Evolutionary conservation across 1,140 invertebrate genomes (phyloP), one percentile per base, ranked within the genome.

Genomic region (Ditylenchus dipsaci): DNA sequence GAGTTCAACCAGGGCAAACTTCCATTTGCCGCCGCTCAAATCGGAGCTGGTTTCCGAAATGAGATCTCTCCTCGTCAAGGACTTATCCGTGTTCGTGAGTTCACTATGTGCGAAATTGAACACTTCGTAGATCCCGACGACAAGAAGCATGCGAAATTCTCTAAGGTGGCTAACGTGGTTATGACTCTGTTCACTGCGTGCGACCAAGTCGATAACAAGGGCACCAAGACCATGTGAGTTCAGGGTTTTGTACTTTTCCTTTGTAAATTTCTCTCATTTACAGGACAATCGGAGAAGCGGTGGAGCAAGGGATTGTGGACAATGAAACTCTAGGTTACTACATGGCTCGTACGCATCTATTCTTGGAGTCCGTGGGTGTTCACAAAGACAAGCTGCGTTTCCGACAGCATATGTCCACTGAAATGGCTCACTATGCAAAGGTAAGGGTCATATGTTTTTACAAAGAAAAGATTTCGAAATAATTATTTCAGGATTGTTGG

Each of bases 341-440:
- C 82, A 95, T 99, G 88, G 93, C 90, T 0, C 87, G 95, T 75
- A 97, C 98, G 78, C 90, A 96, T 80, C 83, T 88, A 73, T 99
- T 95, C 83, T 84, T 98, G 69, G 74, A 90, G 11, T 90, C 89
- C 78, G 88, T 94, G 73, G 96, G 96, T 60, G 88, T 99, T 60
- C 90, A 95, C 84, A 85, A 88, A 0, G 88, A 89, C 21, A 90
- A 90, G 79, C 82, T 99, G 30, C 87, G 96, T 23, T 99, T 99
- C 85, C 88, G 96, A 49, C 96, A 99, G 83, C 96, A 99, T 80
- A 92, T 99, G 91, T 87, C 88, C 64, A 98, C 98, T 86, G 96
- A 99, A 86, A 99, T 99, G 95, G 96, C 96, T 77, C 96, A 99
- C 86, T 99, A 99, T 86, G 96, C 96, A n/a, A 91, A 91, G 85